These are phyloP conservation scores for Excalfactoria chinensis DNA, from an alignment of 2,113 vertebrate species.

Conservation along the genomic window DNA sequence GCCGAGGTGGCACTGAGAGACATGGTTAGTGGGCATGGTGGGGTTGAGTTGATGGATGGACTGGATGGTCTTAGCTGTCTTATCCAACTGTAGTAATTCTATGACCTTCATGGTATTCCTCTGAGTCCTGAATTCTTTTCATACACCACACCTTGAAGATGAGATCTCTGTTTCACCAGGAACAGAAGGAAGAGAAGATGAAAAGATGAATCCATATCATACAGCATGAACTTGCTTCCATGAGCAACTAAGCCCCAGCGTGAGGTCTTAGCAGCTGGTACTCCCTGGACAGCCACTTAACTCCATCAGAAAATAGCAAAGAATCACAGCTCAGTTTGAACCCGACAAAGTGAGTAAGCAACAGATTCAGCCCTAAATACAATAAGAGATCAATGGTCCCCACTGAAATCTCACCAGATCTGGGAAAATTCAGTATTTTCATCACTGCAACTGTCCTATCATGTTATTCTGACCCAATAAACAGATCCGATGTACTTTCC, in stretches of 20 bases:
- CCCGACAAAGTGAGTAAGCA: not conserved
- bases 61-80: too few species aligned
- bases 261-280: not conserved
- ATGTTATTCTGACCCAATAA: not conserved
- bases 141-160: not conserved
- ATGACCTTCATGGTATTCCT: not conserved
- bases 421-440: not conserved
- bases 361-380: not conserved
- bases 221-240: not conserved
- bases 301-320: accelerated
- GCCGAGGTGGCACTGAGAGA: too few species aligned
- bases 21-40: too few species aligned
- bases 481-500: not conserved
- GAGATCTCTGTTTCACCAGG: not conserved
- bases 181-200: not conserved
- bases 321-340: not conserved
- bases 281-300: not conserved
- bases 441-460: not conserved
- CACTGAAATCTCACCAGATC: not conserved
- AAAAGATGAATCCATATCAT: not conserved
- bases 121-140: accelerated
- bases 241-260: not conserved
- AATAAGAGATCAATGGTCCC: not conserved
- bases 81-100: too few species aligned
- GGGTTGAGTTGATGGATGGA: too few species aligned